These are phyloP conservation scores for Pyxicephalus adspersus DNA, from an alignment of 2,113 vertebrate genomes.

Conservation along the genomic window DNA sequence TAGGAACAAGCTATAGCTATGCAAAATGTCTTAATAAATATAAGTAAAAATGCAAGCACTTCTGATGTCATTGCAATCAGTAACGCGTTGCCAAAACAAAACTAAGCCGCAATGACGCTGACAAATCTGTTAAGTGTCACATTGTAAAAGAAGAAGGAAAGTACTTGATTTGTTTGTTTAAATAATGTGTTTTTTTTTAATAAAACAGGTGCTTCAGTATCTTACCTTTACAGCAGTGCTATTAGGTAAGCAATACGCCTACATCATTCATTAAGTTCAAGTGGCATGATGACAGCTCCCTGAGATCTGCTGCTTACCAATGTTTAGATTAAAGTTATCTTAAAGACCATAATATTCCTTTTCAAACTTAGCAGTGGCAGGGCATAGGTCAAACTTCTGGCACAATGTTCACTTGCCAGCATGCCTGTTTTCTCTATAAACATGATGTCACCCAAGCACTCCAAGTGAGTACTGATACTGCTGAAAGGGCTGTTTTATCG, in stretches of 20 bases:
- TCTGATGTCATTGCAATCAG: background rate
- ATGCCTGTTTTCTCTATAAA: constrained; percentile 18
- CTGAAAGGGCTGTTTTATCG: background rate
- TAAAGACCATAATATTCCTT: background rate
- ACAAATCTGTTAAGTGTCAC: background rate
- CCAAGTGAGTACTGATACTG: background rate
- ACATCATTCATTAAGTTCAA: background rate
- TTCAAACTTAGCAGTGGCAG: background rate
- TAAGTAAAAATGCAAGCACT: too few relatives aligned
- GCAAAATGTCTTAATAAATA: background rate
- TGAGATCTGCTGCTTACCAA: background rate
- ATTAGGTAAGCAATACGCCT: background rate
- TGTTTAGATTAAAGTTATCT: background rate
- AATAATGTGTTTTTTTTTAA: constrained; percentile 1
- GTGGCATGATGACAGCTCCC: background rate
- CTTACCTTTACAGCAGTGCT: background rate
- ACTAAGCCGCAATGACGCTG: background rate
- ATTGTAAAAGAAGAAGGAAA: background rate
- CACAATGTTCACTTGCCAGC: constrained; percentile 16
- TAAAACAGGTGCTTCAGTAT: background rate
- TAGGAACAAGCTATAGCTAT: background rate
- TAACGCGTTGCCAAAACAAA: background rate
- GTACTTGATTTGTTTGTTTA: background rate
- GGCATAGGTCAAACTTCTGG: constrained; percentile 4
- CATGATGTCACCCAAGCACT: constrained; percentile 12